Evolutionary conservation across 2,888 invertebrate species (phyloP), one percentile per base, ranked within the genome.

Genomic region (Diplolepis rosae): DNA sequence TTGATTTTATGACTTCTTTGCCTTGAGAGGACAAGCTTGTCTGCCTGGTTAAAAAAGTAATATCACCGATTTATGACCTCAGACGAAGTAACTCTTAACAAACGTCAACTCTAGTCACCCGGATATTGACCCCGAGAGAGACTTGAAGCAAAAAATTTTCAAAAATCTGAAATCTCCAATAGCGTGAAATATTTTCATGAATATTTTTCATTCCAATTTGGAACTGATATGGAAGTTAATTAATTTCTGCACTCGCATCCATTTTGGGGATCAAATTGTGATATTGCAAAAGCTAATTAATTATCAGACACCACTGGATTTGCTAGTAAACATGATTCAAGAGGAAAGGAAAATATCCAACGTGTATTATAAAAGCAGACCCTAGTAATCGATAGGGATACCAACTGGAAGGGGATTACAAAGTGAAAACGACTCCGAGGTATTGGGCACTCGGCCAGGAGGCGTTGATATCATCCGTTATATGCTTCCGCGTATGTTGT

Each of bases 391-490:
- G 73, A 76, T 71, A 76, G 72, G 73, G 61, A 70, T 74, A 72
- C 24, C 24, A 35, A 61, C 61, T 24, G n/a, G 70, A 70, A 72
- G 72, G 69, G 76, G 73, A 71, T 77, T 73, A 66, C 73, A 73
- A 80, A 76, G 77, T 75, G 76, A 77, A 81, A 79, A 78, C 79
- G 77, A 79, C 70, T 75, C 68, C 61, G 65, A 75, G 68, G 67
- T 70, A 77, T 74, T 52, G 80, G 75, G 76, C 80, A 78, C 52
- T 68, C 71, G 68, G 79, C 80, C 80, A 77, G 74, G 69, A 79
- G 54, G 68, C 69, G 68, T 56, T 66, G 78, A 78, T 79, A 77
- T 79, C 77, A 73, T 73, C 56, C 74, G 66, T 35, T 74, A 69
- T 74, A 77, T 77, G 72, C 74, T 71, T 70, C 70, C 70, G 48